phyloP scores from a whole-genome alignment of 2,888 invertebrate species.

The Drosophila stalkeri region DNA sequence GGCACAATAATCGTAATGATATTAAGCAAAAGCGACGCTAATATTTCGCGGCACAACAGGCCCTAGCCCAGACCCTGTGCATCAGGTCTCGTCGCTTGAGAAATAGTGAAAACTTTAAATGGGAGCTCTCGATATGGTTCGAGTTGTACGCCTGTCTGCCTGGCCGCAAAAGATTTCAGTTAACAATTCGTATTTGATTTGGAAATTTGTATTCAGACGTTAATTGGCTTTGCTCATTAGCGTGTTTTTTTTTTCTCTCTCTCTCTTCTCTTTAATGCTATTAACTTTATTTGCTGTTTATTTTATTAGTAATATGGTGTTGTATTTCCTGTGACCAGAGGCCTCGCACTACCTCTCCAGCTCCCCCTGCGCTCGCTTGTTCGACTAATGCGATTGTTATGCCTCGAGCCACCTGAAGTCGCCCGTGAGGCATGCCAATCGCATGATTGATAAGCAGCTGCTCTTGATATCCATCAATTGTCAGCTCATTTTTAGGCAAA shows the following conservation, averaged over 20 bases:
- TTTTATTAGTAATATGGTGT: constrained; percentile 76
- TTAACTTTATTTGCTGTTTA: constrained; percentile 80
- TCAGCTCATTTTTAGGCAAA: constrained; percentile 42
- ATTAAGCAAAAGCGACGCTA: constrained; percentile 35
- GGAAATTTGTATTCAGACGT: constrained; percentile 77
- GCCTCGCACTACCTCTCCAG: background rate
- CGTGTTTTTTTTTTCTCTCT: constrained; percentile 50
- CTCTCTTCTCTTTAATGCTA: constrained; percentile 66
- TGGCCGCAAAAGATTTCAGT: constrained; percentile 37
- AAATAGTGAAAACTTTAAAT: constrained; percentile 56
- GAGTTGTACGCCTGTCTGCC: constrained; percentile 6
- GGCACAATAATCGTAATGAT: constrained; percentile 40
- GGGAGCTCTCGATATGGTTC: constrained; percentile 26
- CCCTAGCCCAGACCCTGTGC: constrained; percentile 14
- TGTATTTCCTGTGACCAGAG: constrained; percentile 73
- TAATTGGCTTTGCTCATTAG: constrained; percentile 81
- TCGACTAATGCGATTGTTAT: constrained; percentile 78
- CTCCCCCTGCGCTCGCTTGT: background rate
- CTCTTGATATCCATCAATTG: constrained; percentile 35
- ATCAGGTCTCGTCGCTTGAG: constrained; percentile 9
- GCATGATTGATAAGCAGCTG: constrained; percentile 65
- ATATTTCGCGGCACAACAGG: constrained; percentile 15
- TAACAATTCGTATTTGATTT: constrained; percentile 67
- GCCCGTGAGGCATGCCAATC: constrained; percentile 57
- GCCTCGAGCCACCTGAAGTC: constrained; percentile 60